phyloP scores from a whole-genome alignment of 2,113 vertebrate genomes.

The Dicaeum eximium region DNA sequence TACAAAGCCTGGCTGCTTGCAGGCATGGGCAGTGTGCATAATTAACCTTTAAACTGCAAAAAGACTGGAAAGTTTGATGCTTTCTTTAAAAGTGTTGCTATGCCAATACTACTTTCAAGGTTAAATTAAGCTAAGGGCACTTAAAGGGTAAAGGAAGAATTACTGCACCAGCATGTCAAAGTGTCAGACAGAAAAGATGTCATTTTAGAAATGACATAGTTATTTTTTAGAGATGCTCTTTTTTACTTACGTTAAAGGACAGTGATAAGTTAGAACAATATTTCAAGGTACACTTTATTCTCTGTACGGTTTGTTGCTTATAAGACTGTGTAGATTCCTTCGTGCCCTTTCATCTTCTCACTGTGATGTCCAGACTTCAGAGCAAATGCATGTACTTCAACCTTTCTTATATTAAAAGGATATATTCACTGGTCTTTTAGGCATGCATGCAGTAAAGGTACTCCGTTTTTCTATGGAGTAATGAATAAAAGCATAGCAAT shows the following conservation, averaged over 20 bases:
- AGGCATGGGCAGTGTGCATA: conserved; percentile 7
- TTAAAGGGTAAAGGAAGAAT: conserved; percentile 26
- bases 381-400: background rate
- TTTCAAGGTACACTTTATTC: background rate
- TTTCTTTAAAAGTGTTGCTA: conserved; percentile 35
- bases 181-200: background rate
- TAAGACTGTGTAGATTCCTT: background rate
- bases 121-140: background rate
- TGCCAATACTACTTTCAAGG: background rate
- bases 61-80: background rate
- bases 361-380: background rate
- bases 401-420: background rate
- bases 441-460: background rate
- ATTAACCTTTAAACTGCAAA: conserved; percentile 45
- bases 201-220: background rate
- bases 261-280: background rate
- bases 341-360: background rate
- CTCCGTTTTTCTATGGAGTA: background rate
- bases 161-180: background rate
- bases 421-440: background rate
- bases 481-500: background rate
- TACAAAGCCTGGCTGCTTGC: background rate
- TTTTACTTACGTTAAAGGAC: background rate
- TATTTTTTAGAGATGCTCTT: background rate
- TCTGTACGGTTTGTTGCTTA: background rate